These are phyloP conservation scores for Ormyrus nitidulus DNA, from an alignment of 2,888 invertebrate species.

Conservation along the genomic window DNA sequence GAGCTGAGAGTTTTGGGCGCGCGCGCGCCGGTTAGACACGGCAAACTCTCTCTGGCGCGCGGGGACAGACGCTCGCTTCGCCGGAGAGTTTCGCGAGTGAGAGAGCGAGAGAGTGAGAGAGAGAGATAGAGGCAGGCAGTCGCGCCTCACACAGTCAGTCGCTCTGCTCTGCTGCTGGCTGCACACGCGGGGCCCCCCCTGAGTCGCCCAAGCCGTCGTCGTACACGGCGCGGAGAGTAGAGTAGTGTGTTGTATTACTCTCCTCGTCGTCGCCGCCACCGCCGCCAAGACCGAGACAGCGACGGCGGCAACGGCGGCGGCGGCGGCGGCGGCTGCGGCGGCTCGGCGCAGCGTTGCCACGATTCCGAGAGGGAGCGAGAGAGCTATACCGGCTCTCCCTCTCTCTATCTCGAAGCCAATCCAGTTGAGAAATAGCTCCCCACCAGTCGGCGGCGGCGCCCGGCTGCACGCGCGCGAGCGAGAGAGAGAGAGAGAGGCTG, in stretches of 20 bases:
- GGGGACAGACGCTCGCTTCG: constrained; percentile 12
- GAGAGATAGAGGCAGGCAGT: constrained; percentile 1
- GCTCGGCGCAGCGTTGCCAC: constrained; percentile 70
- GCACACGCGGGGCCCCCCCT: too few species aligned
- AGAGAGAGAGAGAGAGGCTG: constrained; percentile 49
- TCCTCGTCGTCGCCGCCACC: constrained; percentile 48
- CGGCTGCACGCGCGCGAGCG: constrained; percentile 26
- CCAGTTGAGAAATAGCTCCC: constrained; percentile 55
- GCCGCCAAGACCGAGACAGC: constrained; percentile 71
- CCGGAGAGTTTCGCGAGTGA: constrained; percentile 17
- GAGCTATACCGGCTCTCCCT: constrained; percentile 38
- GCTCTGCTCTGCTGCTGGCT: too few species aligned
- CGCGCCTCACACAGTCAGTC: too few species aligned
- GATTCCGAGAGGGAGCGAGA: constrained; percentile 67
- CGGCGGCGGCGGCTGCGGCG: constrained; percentile 48
- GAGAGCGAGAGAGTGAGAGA: constrained; percentile 5
- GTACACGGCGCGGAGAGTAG: constrained; percentile 2
- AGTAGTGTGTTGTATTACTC: constrained; percentile 55
- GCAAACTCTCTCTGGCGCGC: constrained; percentile 30
- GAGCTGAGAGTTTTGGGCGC: constrained; percentile 25
- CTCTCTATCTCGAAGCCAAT: constrained; percentile 56
- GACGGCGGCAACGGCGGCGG: constrained; percentile 60
- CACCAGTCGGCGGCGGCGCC: constrained; percentile 10
- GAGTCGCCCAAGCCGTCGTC: background rate
- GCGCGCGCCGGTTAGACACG: constrained; percentile 56